Conservation (phyloP, 2,888 invertebrate species). For the Labia minor region DNA sequence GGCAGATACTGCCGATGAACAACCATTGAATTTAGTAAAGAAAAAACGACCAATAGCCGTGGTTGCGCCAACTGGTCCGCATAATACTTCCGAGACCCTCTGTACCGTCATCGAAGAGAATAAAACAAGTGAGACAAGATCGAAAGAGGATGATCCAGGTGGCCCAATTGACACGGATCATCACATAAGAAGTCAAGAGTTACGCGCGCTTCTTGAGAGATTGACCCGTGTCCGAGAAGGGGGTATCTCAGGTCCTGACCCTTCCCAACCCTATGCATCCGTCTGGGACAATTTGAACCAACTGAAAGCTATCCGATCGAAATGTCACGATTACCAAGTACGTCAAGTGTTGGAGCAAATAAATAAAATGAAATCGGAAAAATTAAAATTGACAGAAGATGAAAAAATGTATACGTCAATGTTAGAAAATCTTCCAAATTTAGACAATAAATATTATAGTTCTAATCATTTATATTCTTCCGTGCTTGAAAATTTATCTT, state of each 20-base stretch:
- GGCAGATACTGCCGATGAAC: neutral
- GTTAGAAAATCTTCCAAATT: neutral
- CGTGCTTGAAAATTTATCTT: neutral
- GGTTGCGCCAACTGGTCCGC: constrained; percentile 39
- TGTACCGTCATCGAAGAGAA: constrained; percentile 20
- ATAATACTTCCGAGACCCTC: neutral
- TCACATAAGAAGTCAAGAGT: constrained; percentile 25
- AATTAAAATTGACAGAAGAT: neutral
- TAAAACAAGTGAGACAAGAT: constrained; percentile 29
- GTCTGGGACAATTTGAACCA: constrained; percentile 2
- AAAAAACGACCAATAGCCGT: constrained; percentile 44
- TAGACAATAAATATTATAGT: neutral
- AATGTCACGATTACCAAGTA: neutral
- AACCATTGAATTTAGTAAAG: constrained; percentile 41
- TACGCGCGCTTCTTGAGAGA: constrained; percentile 16
- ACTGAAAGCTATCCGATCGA: neutral
- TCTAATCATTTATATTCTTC: neutral
- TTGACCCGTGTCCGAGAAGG: neutral
- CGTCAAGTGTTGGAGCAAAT: neutral
- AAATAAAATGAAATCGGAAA: neutral
- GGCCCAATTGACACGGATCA: constrained; percentile 25
- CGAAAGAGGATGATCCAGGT: constrained; percentile 30
- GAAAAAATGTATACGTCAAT: neutral
- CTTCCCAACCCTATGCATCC: neutral
- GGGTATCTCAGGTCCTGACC: neutral